Evolutionary conservation across 2,113 vertebrate genomes (phyloP).

Genomic region (Oncorhynchus mykiss): DNA sequence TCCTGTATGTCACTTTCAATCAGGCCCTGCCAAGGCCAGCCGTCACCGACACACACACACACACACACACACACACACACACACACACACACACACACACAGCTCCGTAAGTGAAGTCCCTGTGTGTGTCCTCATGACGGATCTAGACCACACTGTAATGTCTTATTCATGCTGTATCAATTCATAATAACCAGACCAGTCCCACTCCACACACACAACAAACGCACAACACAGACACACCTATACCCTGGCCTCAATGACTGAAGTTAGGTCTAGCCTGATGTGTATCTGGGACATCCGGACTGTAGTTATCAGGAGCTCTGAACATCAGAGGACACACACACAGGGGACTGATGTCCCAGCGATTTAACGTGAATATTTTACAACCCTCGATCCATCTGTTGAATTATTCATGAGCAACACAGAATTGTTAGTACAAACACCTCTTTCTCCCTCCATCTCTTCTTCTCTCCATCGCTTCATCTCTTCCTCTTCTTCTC

Average conservation of each 20-base stretch:
- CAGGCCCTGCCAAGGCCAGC: slow-evolving; percentile 49
- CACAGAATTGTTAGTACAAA: slow-evolving; percentile 71
- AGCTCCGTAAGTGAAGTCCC: slow-evolving; percentile 55
- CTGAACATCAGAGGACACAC: slow-evolving; percentile 14
- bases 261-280: neutral
- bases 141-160: slow-evolving; percentile 71
- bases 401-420: slow-evolving; percentile 68
- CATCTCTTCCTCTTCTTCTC: neutral
- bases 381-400: slow-evolving; percentile 54
- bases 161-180: slow-evolving; percentile 76
- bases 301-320: neutral
- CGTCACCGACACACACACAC: slow-evolving; percentile 44
- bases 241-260: neutral
- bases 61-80: slow-evolving; percentile 46
- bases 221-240: slow-evolving; percentile 1
- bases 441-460: slow-evolving; percentile 20
- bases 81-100: slow-evolving; percentile 40
- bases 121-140: slow-evolving; percentile 66
- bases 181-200: slow-evolving; percentile 70
- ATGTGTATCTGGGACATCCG: neutral
- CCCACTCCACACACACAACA: slow-evolving; percentile 29
- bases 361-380: too few species aligned
- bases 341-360: slow-evolving; percentile 62
- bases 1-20: slow-evolving; percentile 64
- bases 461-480: neutral